Base-by-base conservation (phyloP, 2,797 vertebrate genomes). In the Chelon auratus region DNA sequence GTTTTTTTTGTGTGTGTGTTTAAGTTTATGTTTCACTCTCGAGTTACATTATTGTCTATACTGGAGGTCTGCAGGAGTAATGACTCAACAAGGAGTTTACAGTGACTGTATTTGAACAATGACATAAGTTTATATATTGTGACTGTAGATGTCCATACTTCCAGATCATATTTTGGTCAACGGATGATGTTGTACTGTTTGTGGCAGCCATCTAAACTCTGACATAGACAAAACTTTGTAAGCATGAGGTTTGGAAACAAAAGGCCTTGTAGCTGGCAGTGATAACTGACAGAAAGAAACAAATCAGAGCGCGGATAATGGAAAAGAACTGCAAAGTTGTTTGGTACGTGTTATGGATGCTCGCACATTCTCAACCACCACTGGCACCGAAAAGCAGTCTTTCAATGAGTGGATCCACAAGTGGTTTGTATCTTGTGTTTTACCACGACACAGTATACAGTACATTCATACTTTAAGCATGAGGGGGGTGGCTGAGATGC, bases 1-100 rank as follows among this genome's bases (percentile, higher is more conserved):
- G 1, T 7, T 62, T 73, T 75, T 77, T 42, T 58, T 17, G 5
- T 65, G 63, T 54, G 47, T 61, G 42, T 17, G 7, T 68, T 58
- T 11, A 45, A 62, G 68, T 82, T 70, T 82, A 68, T 78, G 64
- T 78, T 75, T 33, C 58, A 37, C 54, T 68, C 71, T 82, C 54
- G 62, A 24, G 58, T 86, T 76, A 72, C 63, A 65, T 80, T 77
- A 80, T 62, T 20, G 5, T 67, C 69, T 68, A 43, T 59, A 57
- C 39, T 8, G 36, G 73, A 71, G 79, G 77, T 66, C 75, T 64
- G 18, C 71, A 62, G 77, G 52, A 17, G 61, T 68, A 71, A 71
- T 52, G 68, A 72, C 76, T 78, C 83, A 77, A 56, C 58, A 43
- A 10, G 10, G 33, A 61, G 72, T 45, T 81, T 72, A 77, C 62